A percentile compares a stretch with the other conserved stretches of the same genome.
phyloP scores from a whole-genome alignment of 2,113 vertebrate genomes.

The Python bivittatus region DNA sequence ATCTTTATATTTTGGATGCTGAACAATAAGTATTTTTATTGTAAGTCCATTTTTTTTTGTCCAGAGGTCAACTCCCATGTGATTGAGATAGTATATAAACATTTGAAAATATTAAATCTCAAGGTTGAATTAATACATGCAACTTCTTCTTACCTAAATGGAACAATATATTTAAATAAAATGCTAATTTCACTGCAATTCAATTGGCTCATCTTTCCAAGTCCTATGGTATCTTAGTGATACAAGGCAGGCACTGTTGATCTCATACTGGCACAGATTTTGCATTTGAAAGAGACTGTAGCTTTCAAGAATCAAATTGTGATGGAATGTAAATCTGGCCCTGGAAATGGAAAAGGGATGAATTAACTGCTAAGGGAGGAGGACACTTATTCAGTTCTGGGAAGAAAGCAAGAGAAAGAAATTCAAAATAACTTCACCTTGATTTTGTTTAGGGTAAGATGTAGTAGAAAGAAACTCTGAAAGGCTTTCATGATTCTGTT shows the following conservation, averaged over 20 bases:
- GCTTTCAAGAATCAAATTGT: not conserved
- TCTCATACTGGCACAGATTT: not conserved
- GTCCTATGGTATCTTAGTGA: not conserved
- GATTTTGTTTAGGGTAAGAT: not conserved
- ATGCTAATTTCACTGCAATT: not conserved
- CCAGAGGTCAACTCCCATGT: not conserved
- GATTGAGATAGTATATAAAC: not conserved
- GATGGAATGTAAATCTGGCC: not conserved
- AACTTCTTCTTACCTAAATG: not conserved
- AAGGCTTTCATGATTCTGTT: not conserved
- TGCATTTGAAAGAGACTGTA: not conserved
- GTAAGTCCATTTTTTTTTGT: not conserved
- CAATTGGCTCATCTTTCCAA: not conserved
- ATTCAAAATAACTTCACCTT: not conserved
- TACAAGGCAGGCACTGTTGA: not conserved
- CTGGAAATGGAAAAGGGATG: not conserved
- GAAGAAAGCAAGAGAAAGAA: not conserved
- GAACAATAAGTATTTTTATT: not conserved
- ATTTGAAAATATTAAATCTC: not conserved
- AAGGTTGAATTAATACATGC: not conserved
- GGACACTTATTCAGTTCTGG: not conserved
- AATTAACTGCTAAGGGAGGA: not conserved
- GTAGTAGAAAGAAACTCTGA: not conserved
- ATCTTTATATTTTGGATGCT: not conserved
- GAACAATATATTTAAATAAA: not conserved